A percentile compares a stretch with the other conserved stretches of the same genome.
Conservation (phyloP, 1,140 invertebrate genomes). For the Drosophila leontia region DNA sequence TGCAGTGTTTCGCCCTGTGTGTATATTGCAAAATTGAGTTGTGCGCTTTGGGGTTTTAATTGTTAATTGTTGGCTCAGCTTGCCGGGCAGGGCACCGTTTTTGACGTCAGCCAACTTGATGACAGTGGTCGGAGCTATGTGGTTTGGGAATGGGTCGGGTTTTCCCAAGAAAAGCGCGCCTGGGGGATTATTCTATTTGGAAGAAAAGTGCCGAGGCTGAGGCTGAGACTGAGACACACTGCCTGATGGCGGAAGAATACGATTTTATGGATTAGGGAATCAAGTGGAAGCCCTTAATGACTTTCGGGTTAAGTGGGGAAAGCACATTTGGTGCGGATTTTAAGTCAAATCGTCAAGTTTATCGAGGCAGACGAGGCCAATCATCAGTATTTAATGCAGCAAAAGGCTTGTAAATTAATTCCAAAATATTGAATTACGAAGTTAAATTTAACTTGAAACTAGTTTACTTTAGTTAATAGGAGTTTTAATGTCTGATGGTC, state of each 20-base stretch:
- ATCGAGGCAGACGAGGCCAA: constrained; percentile 23
- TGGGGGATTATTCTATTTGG: constrained; percentile 43
- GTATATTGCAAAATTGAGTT: constrained; percentile 74
- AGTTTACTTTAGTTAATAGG: not conserved
- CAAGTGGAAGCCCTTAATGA: constrained; percentile 43
- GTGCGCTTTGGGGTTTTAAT: constrained; percentile 81
- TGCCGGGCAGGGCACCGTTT: constrained; percentile 40
- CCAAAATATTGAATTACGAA: not conserved
- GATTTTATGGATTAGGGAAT: constrained; percentile 52
- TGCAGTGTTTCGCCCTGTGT: constrained; percentile 30
- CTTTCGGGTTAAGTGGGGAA: constrained; percentile 40
- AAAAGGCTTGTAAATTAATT: not conserved
- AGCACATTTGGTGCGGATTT: constrained; percentile 25
- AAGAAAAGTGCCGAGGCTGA: not conserved
- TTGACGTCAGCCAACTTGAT: constrained; percentile 53
- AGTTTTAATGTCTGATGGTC: no score
- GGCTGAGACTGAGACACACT: not conserved
- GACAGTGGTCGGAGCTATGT: constrained; percentile 45
- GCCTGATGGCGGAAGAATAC: constrained; percentile 5
- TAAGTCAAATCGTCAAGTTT: constrained; percentile 47
- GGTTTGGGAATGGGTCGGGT: constrained; percentile 10
- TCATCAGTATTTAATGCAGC: constrained; percentile 23
- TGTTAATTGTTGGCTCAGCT: constrained; percentile 76
- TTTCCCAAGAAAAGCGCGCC: constrained; percentile 33
- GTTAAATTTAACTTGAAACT: no score